Base-by-base conservation (phyloP, 2,888 invertebrate species). In the Hirtodrosophila alboralis region DNA sequence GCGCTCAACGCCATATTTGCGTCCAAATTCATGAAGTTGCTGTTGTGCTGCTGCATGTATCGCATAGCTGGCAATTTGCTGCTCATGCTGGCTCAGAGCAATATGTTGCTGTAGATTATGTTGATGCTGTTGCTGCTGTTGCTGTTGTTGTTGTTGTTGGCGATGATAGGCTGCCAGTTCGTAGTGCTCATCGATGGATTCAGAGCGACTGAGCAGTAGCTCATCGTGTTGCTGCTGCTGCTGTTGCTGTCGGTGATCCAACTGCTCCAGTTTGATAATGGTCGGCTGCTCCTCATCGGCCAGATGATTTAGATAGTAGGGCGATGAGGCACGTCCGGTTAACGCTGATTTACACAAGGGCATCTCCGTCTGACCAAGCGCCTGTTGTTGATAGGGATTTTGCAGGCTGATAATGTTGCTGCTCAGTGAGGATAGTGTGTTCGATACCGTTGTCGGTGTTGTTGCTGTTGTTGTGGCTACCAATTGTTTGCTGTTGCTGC, bases 141-240 rank as follows among this genome's bases (percentile, higher is more conserved):
- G 85, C 16, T 76, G 80, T 0, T 66, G 68, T 8, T 68, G 64
- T 6, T 76, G 85, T 5, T 84, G 77, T 18, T 84, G 85, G 13
- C 69, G 66, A 44, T 81, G 78, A 51, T 73, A 76, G 14, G 75
- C 78, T 10, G 79, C 78, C 23, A 86, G 61, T 33, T 90, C 89
- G 26, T 88, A 89, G 26, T 89, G 89, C 31, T 88, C 91, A 27
- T 91, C 91, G 51, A 90, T 71, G 0, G 90, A 90, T 5, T 89
- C 81, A 54, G 88, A 88, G 8, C 90, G 88, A 51, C 86, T 90
- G 18, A 89, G 74, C 52, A 81, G 40, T 31, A 86, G 70, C 7
- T 73, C 60, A 43, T 60, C 59, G 14, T 73, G 77, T 5, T 86
- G 86, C 10, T 81, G 85, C 1, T 78, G 79, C 1, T 78, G 80